phyloP scores from a whole-genome alignment of 2,113 vertebrate species.

The Ictidomys tridecemlineatus region DNA sequence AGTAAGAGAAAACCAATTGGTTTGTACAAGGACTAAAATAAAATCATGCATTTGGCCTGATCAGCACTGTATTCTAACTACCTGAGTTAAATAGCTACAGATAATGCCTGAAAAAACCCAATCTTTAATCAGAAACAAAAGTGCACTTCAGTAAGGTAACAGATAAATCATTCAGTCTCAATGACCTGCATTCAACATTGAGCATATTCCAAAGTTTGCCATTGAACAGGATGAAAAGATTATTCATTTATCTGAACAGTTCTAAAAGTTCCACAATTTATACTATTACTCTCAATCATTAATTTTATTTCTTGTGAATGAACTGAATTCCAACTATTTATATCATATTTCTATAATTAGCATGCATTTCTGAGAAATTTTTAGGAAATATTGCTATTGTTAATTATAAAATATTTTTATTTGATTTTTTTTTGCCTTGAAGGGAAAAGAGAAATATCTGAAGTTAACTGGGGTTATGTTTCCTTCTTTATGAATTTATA shows the following conservation, averaged over 20 bases:
- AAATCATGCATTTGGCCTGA: conserved; percentile 38
- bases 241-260: conserved; percentile 28
- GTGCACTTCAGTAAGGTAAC: neutral
- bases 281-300: conserved; percentile 29
- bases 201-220: conserved; percentile 54
- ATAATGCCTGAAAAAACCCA: neutral
- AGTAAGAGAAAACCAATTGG: conserved; percentile 1
- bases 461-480: neutral
- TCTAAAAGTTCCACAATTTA: conserved; percentile 42
- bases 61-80: conserved; percentile 47
- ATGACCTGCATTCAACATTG: conserved; percentile 9
- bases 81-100: conserved; percentile 46
- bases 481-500: conserved; percentile 8
- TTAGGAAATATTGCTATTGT: conserved; percentile 53
- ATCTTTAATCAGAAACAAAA: conserved; percentile 67
- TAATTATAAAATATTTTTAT: conserved; percentile 45
- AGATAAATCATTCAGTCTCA: neutral
- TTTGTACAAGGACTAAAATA: conserved; percentile 51
- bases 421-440: neutral
- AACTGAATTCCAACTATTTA: conserved; percentile 44
- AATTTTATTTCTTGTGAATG: conserved; percentile 52
- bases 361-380: conserved; percentile 57
- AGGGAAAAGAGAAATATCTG: conserved; percentile 44
- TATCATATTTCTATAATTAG: neutral
- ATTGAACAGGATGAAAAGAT: neutral